Conservation (phyloP, 2,113 vertebrate genomes). For the Parotia lawesii region DNA sequence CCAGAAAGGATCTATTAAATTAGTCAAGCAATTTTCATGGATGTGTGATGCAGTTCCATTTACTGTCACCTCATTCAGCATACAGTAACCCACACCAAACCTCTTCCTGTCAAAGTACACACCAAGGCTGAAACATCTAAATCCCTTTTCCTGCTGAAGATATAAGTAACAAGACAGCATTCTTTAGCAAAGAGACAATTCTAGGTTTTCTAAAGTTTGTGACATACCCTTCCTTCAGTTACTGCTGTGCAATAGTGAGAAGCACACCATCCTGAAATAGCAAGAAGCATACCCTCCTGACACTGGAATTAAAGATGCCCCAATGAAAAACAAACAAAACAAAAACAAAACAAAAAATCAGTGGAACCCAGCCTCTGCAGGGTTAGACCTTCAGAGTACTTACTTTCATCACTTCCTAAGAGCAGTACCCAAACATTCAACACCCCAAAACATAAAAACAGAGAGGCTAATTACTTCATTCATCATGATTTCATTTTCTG, state of each 20-base stretch:
- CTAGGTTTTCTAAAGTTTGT: neutral
- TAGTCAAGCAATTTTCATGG: neutral
- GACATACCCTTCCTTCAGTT: slow-evolving; percentile 11
- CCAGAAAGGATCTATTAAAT: neutral
- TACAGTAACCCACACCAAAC: neutral
- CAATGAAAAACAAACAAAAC: neutral
- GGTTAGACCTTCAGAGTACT: slow-evolving; percentile 24
- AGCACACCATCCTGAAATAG: neutral
- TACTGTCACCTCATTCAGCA: neutral
- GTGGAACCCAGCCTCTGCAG: neutral
- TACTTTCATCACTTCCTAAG: neutral
- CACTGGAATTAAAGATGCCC: neutral
- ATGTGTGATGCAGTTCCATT: neutral
- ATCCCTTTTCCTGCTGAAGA: neutral
- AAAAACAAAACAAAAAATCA: neutral
- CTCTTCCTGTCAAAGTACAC: neutral
- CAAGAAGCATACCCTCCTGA: neutral
- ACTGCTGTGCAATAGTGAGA: neutral
- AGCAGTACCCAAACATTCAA: slow-evolving; percentile 38
- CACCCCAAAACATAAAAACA: slow-evolving; percentile 55
- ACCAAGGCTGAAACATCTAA: neutral
- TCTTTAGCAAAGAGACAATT: slow-evolving; percentile 9
- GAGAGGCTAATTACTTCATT: slow-evolving; percentile 71
- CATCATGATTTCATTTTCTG: slow-evolving; percentile 73
- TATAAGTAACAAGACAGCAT: neutral